Percentiles rank a stretch among this genome's conserved stretches.
phyloP scores from a whole-genome alignment of 2,888 invertebrate genomes.

The Iphiclides podalirius region DNA sequence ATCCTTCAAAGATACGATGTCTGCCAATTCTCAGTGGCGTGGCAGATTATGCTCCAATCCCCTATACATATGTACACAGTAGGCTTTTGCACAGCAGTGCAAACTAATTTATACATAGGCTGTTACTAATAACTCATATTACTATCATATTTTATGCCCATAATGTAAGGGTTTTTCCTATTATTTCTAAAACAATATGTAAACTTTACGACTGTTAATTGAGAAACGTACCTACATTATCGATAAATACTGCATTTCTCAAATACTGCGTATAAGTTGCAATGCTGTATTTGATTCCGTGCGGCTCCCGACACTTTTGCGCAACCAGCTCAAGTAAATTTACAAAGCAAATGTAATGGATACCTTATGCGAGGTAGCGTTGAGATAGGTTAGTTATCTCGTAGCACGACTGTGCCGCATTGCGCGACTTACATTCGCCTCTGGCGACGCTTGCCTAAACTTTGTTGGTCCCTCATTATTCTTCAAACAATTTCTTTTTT shows the following conservation, averaged over 20 bases:
- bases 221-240: not conserved
- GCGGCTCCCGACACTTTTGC: not conserved
- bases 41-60: too few species aligned
- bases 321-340: slow-evolving; percentile 10
- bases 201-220: not conserved
- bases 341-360: slow-evolving; percentile 18
- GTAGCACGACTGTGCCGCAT: not conserved
- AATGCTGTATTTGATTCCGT: slow-evolving; percentile 4
- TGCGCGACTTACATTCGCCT: not conserved
- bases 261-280: not conserved
- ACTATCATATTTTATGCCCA: too few species aligned
- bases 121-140: too few species aligned
- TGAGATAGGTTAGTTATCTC: slow-evolving; percentile 25
- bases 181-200: too few species aligned
- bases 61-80: too few species aligned
- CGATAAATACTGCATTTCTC: not conserved
- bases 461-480: too few species aligned
- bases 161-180: too few species aligned
- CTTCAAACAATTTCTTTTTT: too few species aligned
- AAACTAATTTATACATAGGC: too few species aligned
- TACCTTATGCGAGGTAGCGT: slow-evolving; percentile 6
- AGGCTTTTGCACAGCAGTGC: too few species aligned
- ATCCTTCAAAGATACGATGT: too few species aligned
- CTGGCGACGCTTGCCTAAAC: not conserved
- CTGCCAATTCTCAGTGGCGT: too few species aligned